A percentile compares a stretch with the other conserved stretches of the same genome.
Evolutionary conservation across 2,797 vertebrate species (phyloP).

Genomic region (Uromys caudimaculatus): DNA sequence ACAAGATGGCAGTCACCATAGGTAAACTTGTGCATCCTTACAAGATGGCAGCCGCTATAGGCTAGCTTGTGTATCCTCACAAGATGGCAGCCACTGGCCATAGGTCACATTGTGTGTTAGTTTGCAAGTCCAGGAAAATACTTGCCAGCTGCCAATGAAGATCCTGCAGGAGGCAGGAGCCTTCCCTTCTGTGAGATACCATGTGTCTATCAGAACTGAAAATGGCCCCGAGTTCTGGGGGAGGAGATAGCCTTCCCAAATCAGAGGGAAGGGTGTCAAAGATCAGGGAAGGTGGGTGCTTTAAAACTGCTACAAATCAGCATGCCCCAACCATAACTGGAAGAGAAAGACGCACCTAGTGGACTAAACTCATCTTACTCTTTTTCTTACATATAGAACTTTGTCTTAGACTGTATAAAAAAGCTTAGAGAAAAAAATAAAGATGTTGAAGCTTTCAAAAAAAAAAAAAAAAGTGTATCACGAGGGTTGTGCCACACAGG

Average conservation of each 20-base stretch:
- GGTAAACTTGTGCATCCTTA: neutral
- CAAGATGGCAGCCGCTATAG: neutral
- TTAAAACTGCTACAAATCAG: neutral
- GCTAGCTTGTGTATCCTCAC: neutral
- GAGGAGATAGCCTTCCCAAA: neutral
- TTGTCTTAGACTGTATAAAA: no score
- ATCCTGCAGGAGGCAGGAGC: neutral
- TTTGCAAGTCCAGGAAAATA: neutral
- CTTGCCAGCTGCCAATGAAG: neutral
- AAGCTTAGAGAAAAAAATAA: no score
- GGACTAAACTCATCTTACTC: rapidly evolving
- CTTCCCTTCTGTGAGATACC: neutral
- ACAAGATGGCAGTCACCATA: neutral
- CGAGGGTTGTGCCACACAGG: neutral
- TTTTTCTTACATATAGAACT: no score
- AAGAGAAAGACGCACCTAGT: neutral
- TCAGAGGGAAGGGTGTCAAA: neutral
- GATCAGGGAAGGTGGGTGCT: neutral
- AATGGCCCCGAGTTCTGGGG: no score
- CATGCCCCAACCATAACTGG: no score
- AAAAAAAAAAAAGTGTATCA: no score
- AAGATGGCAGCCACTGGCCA: no score
- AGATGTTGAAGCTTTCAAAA: no score
- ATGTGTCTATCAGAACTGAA: neutral
- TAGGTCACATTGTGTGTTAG: rapidly evolving